phyloP scores from a whole-genome alignment of 2,797 vertebrate species.

The Malacoraja senta region DNA sequence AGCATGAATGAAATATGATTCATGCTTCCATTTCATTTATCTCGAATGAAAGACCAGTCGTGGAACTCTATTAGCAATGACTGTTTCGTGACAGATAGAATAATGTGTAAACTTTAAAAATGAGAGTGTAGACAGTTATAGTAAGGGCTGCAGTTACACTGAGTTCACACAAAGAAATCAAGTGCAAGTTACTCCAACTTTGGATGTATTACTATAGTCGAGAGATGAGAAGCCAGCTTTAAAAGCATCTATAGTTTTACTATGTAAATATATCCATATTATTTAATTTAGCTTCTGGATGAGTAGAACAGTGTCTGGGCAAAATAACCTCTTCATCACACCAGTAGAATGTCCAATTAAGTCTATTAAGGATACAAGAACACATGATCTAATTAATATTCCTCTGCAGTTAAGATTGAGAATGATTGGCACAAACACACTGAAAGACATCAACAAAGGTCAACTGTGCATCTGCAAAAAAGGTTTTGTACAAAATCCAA shows the following conservation, averaged over 20 bases:
- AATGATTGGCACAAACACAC: neutral
- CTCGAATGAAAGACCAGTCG: neutral
- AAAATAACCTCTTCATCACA: neutral
- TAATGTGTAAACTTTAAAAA: neutral
- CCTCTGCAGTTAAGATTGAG: neutral
- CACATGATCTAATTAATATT: neutral
- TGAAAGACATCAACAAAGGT: neutral
- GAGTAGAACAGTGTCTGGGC: neutral
- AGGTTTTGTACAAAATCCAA: neutral
- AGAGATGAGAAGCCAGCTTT: neutral
- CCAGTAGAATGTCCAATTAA: neutral
- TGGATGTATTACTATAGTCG: neutral
- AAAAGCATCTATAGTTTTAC: neutral
- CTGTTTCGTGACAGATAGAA: neutral
- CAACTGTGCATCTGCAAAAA: neutral
- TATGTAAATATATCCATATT: neutral
- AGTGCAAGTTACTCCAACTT: neutral
- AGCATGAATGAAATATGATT: constrained; percentile 6
- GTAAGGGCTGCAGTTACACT: neutral
- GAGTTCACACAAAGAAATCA: neutral
- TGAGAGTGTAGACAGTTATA: neutral
- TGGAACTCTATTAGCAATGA: neutral
- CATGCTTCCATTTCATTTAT: neutral
- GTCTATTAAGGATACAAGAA: neutral
- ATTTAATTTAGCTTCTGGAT: neutral